Conservation (phyloP, 2,888 invertebrate species). For the Tricholauxania praeusta region DNA sequence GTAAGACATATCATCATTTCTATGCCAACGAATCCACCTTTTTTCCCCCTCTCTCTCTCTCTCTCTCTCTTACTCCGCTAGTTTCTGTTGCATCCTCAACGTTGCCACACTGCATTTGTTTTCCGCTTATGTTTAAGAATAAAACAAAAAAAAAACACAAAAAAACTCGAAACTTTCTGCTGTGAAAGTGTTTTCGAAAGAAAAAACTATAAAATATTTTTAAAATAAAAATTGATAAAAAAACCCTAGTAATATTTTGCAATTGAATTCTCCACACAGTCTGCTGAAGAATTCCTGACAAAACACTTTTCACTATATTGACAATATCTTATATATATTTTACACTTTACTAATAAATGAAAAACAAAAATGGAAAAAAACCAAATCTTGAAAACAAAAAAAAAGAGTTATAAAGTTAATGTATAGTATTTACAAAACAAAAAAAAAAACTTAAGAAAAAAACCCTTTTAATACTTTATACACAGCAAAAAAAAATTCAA, state of each 20-base stretch:
- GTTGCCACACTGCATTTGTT: conserved; percentile 50
- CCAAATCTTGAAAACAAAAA: conserved; percentile 43
- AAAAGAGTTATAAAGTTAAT: conserved; percentile 47
- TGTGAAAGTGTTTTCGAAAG: conserved; percentile 54
- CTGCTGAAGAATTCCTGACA: conserved; percentile 55
- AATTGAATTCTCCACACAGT: conserved; percentile 42
- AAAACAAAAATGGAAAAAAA: conserved; percentile 43
- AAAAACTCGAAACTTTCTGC: conserved; percentile 22
- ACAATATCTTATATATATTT: conserved; percentile 67
- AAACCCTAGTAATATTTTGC: conserved; percentile 42
- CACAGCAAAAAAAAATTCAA: conserved; percentile 47
- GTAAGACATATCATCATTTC: conserved; percentile 36
- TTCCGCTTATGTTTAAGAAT: conserved; percentile 8
- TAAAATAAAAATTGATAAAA: conserved; percentile 35
- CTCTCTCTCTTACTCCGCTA: not conserved
- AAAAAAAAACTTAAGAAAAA: conserved; percentile 40
- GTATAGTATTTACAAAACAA: conserved; percentile 61
- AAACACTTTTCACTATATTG: conserved; percentile 66
- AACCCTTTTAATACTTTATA: conserved; percentile 62
- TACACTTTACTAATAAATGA: conserved; percentile 63
- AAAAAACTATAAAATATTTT: conserved; percentile 31
- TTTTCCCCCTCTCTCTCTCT: not conserved
- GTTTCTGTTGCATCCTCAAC: conserved; percentile 37
- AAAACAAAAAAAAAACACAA: no score
- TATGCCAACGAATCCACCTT: not conserved